Base-by-base conservation (phyloP, 2,888 invertebrate genomes). In the Pyrgus malvae region DNA sequence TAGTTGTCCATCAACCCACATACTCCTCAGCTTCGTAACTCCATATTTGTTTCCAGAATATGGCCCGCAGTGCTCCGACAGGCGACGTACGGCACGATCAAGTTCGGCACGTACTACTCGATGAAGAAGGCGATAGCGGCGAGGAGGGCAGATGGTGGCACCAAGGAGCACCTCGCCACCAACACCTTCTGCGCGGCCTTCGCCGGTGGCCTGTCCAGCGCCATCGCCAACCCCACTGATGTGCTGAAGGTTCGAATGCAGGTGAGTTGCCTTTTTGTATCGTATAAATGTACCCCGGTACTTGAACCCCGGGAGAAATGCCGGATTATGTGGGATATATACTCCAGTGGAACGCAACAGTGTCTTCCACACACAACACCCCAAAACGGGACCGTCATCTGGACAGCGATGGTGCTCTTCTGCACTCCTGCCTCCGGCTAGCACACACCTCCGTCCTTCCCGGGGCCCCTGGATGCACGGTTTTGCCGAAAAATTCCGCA, bases 211-310 rank as follows among this genome's bases (percentile, higher is more conserved):
- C 91, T 97, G 27, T 97, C 97, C 46, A 97, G 97, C 72, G 96
- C 97, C n/a, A 95, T 98, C 68, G 98, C 98, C 48, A 98, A 98
- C 90, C 98, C 98, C 9, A 98, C 98, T 0, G 98, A 98, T 89
- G 98, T 98, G 40, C 92, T 98, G 25, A 98, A 98, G 92, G 98
- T 98, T 61, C 93, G 98, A 58, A 97, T 98, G 97, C 98, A 98
- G 92, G 94, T 96, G 9, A 77, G 74, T 14, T 9, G 8, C 21
- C 3, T 21, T 21, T 21, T 21, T 4, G 6, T 21, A 4, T 21
- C 6, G 6, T 21, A 4, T 6, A 21, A 21, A 21, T 21, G 6
- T 6, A 21, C 21, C 3, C 6, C 21, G 3, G 21, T 21, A 4
- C 3, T 21, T 21, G 3, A 21, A 21, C 3, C 21, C 6, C 21